Evolutionary conservation across 2,797 vertebrate genomes (phyloP), one percentile per base, ranked within the genome.

Genomic region (Mycteria americana): DNA sequence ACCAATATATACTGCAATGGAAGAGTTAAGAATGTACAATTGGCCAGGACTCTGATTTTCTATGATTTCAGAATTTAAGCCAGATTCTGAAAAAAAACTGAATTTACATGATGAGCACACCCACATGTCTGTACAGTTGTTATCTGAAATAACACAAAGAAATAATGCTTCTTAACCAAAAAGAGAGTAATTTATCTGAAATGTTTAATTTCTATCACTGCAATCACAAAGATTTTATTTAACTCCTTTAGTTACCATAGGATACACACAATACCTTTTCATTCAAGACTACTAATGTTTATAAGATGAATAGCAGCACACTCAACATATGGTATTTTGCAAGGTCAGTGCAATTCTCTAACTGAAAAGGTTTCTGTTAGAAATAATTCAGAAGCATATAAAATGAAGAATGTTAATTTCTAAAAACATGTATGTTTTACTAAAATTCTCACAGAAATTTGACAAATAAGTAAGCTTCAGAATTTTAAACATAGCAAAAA

Each of bases 311-410:
- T 31, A 69, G 78, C 86, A 89, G 82, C 89, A 95, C 51, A 87
- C 51, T 90, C 91, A 95, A 93, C 91, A 93, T 89, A 91, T 50
- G 83, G 50, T 69, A 85, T 92, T 89, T 96, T 93, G 85, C 50
- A 82, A 95, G 88, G 92, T 85, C 86, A 87, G 69, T 84, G 74
- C 25, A 72, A 67, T 94, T 90, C 94, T 95, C 78, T 56, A 76
- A 62, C 53, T 43, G 51, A 82, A 65, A 91, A 72, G 78, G 53
- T 62, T 91, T 85, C 79, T 93, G 37, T 35, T 85, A 84, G 46
- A 93, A 53, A 70, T 86, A 82, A 77, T 41, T 74, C 17, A 54
- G 51, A 80, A 67, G 46, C 57, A 53, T 35, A 88, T 76, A 76
- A 88, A 85, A 92, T 28, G 28, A 89, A 96, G 80, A 74, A 64